Evolutionary conservation across 2,888 invertebrate species (phyloP), one percentile per base, ranked within the genome.

Genomic region (Drosophila ustulata): DNA sequence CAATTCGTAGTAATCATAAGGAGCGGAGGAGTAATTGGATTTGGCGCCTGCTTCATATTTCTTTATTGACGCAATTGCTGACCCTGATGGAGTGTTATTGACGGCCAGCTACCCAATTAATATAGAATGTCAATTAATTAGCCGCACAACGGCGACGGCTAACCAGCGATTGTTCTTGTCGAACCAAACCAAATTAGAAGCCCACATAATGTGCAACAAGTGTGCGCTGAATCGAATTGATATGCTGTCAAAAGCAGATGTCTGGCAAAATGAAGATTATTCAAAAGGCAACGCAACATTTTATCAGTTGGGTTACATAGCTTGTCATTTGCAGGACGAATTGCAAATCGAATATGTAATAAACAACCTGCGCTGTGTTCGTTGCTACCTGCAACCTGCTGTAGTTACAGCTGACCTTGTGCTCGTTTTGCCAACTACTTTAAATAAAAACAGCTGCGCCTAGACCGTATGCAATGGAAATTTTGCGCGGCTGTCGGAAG

Each of bases 381-480:
- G 28, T 43, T 43, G 28, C 25, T 25, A 26, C 41, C 18, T 51
- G 52, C 18, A 34, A 39, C 41, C 13, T 25, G 28, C 30, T 18
- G 52, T 46, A 46, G 45, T 56, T 8, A 32, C 25, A 41, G 57
- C 11, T 67, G 69, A 81, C 82, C 78, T 78, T 78, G 82, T 67
- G 46, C 73, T 37, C 47, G 32, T 69, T 78, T 61, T 30, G 11
- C 23, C 18, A 18, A 18, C 18, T 1, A 18, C 18, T 18, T 18
- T 18, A 18, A 18, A 18, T 18, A 18, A 18, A 18, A 41, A 55
- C 72, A n/a, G 46, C 49, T 71, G 64, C 83, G 88, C 86, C 86
- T 75, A 39, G 52, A 59, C 47, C 47, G 43, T 78, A 85, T 88
- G 88, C 88, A 82, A 59, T 67, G 69, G 9, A 82, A 79, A 57